Percentiles rank a stretch among this genome's conserved stretches.
Evolutionary conservation across 2,888 invertebrate species (phyloP).

Genomic region (Celastrina argiolus): DNA sequence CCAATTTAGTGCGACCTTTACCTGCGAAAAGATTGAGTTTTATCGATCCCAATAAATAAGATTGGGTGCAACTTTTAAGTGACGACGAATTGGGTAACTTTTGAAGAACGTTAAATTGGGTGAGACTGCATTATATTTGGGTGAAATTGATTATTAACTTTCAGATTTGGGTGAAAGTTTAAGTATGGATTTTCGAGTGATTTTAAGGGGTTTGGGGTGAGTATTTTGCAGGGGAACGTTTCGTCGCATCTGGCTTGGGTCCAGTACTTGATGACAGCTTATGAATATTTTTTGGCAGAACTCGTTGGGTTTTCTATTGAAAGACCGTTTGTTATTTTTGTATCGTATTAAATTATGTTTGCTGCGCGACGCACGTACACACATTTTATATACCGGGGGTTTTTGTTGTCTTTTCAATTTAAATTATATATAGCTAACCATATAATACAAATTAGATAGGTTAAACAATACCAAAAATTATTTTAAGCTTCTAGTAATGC

Average conservation of each 20-base stretch:
- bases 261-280: constrained; percentile 76
- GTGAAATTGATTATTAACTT: not conserved
- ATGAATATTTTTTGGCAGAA: constrained; percentile 77
- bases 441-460: too few relatives aligned
- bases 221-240: constrained; percentile 73
- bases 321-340: constrained; percentile 57
- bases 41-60: constrained; percentile 34
- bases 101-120: not conserved
- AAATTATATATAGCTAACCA: too few relatives aligned
- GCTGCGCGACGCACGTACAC: constrained; percentile 30
- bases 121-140: not conserved
- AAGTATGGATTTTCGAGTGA: constrained; percentile 51
- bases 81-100: too few relatives aligned
- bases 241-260: constrained; percentile 74
- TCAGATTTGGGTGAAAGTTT: not conserved
- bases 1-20: constrained; percentile 3
- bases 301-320: constrained; percentile 57
- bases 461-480: too few relatives aligned
- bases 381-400: constrained; percentile 28
- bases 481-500: too few relatives aligned
- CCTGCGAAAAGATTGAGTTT: constrained; percentile 32
- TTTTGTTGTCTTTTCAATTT: not conserved
- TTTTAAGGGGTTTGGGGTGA: constrained; percentile 69
- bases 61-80: not conserved
- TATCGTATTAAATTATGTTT: constrained; percentile 45